Evolutionary conservation across 1,140 invertebrate species (phyloP), one percentile per base, ranked within the genome.

Genomic region (Trachelipus rathkii): DNA sequence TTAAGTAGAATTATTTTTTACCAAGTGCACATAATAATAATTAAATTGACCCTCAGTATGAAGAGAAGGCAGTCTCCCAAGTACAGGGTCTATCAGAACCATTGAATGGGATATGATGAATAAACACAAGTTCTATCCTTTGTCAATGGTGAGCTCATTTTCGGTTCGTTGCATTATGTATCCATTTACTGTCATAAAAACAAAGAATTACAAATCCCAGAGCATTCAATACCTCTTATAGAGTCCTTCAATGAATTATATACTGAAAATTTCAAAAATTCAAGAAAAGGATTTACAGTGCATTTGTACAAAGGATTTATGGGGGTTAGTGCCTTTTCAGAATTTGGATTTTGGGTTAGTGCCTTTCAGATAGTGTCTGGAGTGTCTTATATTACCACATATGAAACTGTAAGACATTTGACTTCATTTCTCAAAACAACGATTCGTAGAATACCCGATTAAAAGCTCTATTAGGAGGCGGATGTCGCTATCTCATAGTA

Each of bases 241-340:
- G 93, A 89, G 67, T 93, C 96, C 82, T 88, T 92, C 75, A 96
- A 99, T 86, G 96, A 95, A 11, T 95, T 93, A n/a, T n/a, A n/a
- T n/a, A n/a, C n/a, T n/a, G n/a, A n/a, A n/a, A n/a, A n/a, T 83
- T 86, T 86, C 74, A 96, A 97, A 87, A 98, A 98, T 83, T 90
- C 94, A 78, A 87, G 86, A 77, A 86, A 89, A n/a, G 97, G 99
- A 87, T 97, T 77, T 11, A 81, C 93, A 24, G 85, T 89, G 6
- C 95, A 95, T 0, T 85, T 99, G 0, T 99, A 99, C 85, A 89
- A 92, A 83, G 97, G 96, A n/a, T 97, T 97, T 85, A n/a, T n/a
- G n/a, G n/a, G n/a, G n/a, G n/a, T n/a, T n/a, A n/a, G n/a, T n/a
- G n/a, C n/a, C n/a, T n/a, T n/a, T n/a, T n/a, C n/a, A n/a, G n/a